Conservation (phyloP, 1,140 invertebrate genomes). For the Leptinotarsa lineolata region DNA sequence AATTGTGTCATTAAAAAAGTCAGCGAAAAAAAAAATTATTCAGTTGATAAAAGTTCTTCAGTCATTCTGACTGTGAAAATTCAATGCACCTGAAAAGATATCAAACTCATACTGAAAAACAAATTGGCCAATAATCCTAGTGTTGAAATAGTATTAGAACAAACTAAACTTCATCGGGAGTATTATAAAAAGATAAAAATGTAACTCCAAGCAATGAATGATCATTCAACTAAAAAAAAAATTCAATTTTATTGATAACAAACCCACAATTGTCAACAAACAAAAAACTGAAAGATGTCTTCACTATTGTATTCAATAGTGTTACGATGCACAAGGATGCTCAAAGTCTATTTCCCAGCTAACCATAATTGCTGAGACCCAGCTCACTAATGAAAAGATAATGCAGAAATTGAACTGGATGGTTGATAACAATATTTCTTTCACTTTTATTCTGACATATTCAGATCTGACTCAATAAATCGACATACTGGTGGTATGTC, state of each 20-base stretch:
- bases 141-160: background rate
- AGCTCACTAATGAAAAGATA: background rate
- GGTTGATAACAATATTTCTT: too few relatives aligned
- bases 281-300: background rate
- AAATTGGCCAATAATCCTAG: background rate
- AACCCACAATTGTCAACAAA: conserved; percentile 7
- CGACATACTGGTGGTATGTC: background rate
- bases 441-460: too few relatives aligned
- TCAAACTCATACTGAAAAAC: background rate
- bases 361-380: background rate
- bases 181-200: background rate
- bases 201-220: background rate
- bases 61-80: background rate
- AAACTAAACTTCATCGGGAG: background rate
- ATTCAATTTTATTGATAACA: background rate
- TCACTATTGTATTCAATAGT: background rate
- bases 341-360: background rate
- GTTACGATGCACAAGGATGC: background rate
- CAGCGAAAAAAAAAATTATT: too few relatives aligned
- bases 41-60: background rate
- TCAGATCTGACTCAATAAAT: background rate
- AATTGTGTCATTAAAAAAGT: too few relatives aligned
- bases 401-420: background rate
- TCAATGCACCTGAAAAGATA: background rate
- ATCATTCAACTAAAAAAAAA: background rate